Conservation (phyloP, 2,888 invertebrate species). For the Bimastos eiseni region DNA sequence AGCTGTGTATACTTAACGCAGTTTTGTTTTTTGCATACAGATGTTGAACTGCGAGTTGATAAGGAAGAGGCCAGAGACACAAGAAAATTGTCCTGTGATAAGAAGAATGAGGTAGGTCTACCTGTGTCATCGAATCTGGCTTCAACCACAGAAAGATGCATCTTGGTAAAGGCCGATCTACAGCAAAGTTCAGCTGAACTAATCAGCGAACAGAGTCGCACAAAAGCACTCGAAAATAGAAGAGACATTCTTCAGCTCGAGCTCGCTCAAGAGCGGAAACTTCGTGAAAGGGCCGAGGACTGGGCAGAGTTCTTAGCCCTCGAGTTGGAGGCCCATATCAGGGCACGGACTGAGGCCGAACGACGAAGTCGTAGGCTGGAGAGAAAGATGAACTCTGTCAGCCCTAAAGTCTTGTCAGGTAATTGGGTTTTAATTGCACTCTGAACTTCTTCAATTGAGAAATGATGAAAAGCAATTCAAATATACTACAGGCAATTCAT, state of each 20-base stretch:
- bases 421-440: not conserved
- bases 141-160: slow-evolving; percentile 3
- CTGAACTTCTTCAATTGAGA: not conserved
- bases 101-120: not conserved
- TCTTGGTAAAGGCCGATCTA: not conserved
- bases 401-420: not conserved
- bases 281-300: slow-evolving; percentile 2
- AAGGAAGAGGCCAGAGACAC: not conserved
- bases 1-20: not conserved
- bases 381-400: not conserved
- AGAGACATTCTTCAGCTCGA: not conserved
- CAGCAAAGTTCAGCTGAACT: not conserved
- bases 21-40: not conserved
- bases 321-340: slow-evolving; percentile 15
- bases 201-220: not conserved
- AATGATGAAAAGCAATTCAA: not conserved
- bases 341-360: not conserved
- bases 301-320: not conserved
- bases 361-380: not conserved
- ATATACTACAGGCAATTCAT: not conserved
- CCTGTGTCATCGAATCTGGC: not conserved
- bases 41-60: not conserved
- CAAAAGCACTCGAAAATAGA: not conserved
- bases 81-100: not conserved
- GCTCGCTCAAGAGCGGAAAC: not conserved